Base-by-base conservation (phyloP, 2,797 vertebrate genomes). In the Hybognathus amarus region DNA sequence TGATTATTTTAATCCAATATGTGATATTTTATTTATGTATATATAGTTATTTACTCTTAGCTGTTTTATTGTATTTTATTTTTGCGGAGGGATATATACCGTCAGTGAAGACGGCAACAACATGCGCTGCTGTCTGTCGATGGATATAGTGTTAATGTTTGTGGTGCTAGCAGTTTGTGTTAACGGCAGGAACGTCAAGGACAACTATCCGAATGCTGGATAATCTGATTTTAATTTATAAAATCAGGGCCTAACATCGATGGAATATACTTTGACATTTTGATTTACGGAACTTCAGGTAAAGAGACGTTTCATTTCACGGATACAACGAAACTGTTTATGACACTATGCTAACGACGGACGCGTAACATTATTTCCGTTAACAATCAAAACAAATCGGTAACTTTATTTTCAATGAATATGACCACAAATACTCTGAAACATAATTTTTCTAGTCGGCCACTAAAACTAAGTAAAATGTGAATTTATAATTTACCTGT, bases 41-140 rank as follows among this genome's bases (percentile, higher is more conserved):
- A 15, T 76, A 0, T 42, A 36, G 27, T n/a, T 50, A 50, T 50
- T 38, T 50, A 81, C 20, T 11, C 2, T 0, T 38, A 38, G 27
- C 5, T 63, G 5, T 36, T 71, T n/a, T 1, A 22, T 27, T 17
- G n/a, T 1, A 27, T 42, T 83, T 68, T 56, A 56, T n/a, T 56
- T n/a, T 50, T 52, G 90, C 86, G 90, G 80, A 88, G 27, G 79
- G 68, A 88, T 88, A 54, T 63, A 24, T 77, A 9, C 36, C 8
- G 22, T 42, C 15, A 27, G 15, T 18, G 13, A 27, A 42, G 33
- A 76, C 54, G 36, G 54, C 56, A 76, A 24, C 54, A 76, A 24
- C 54, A 76, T n/a, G 54, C 74, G 54, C 36, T 42, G 33, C 22
- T 18, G 12, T 56, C 45, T 45, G 45, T 56, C 3, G 50, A 56